Conservation (phyloP, 2,797 vertebrate genomes). For the Nannoperca australis region DNA sequence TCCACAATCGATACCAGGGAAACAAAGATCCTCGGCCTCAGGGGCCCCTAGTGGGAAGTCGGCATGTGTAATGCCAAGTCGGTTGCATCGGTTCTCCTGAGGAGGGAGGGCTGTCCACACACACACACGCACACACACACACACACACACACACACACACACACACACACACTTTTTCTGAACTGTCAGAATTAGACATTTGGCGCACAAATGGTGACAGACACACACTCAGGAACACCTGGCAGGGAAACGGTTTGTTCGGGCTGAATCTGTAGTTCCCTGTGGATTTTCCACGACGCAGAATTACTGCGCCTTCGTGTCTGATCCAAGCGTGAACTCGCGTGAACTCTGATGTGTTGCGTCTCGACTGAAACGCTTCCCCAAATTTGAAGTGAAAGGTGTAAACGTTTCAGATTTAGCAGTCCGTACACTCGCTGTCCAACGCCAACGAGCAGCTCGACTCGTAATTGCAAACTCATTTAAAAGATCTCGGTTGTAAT, state of each 20-base stretch:
- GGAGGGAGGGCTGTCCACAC: conserved; percentile 12
- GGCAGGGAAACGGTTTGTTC: conserved; percentile 10
- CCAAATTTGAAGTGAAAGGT: conserved; percentile 15
- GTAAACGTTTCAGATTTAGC: conserved; percentile 54
- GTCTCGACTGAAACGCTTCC: conserved; percentile 19
- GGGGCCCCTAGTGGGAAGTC: conserved; percentile 46
- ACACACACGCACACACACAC: too few species aligned
- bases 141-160: neutral
- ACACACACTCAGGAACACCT: conserved; percentile 5
- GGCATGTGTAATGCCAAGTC: conserved; percentile 46
- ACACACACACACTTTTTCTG: too few species aligned
- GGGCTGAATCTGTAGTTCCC: conserved; percentile 3
- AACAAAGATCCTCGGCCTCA: conserved; percentile 54
- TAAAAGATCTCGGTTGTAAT: conserved; percentile 71
- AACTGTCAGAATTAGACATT: conserved; percentile 13
- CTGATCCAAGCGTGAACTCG: conserved; percentile 24
- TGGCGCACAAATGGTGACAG: neutral
- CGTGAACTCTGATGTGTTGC: conserved; percentile 18
- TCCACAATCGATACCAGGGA: conserved; percentile 68
- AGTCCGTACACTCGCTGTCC: conserved; percentile 25
- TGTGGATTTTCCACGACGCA: conserved; percentile 7
- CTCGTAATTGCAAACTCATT: conserved; percentile 76
- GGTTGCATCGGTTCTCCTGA: conserved; percentile 15
- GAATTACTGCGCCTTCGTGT: neutral
- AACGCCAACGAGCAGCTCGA: conserved; percentile 63